Evolutionary conservation across 1,140 invertebrate species (phyloP), one percentile per base, ranked within the genome.

Genomic region (Drosophila tani): DNA sequence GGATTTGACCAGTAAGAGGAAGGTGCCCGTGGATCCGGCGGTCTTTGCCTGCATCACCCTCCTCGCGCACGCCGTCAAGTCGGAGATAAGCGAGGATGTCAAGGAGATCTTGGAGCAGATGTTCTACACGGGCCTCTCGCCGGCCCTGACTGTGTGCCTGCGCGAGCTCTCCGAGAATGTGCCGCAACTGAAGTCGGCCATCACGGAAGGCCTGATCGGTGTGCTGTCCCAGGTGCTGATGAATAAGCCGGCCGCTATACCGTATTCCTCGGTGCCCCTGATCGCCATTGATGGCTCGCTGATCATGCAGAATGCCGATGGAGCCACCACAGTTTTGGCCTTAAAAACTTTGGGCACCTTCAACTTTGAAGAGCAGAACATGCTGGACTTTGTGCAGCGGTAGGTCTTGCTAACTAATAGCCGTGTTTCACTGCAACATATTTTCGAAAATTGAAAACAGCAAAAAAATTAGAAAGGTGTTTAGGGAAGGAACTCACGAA

Each of bases 11-110:
- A 95, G 94, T 35, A 97, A 96, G 82, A 96, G 96, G 76, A 95
- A 96, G 60, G 93, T 95, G 12, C 93, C 93, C 50, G 94, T 98
- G 17, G 98, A 99, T 83, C 97, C 98, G 1, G 95, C 97, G 1
- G 96, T 99, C 29, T 99, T 99, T 93, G 96, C 97, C 14, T 99
- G 98, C 91, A 96, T 99, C n/a, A 98, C 98, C 38, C 94, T 99
- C 65, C 91, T 99, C 2, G 97, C 97, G 1, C 96, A 97, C 92
- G 97, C 98, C 11, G 96, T 98, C 0, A 96, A 96, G 71, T 95
- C 95, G 41, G 93, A 94, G 12, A 96, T 97, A 75, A 95, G 95
- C 4, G 93, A 93, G 56, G 97, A 99, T 86, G 96, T 99, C 0
- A 95, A 95, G 62, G 97, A 98, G 50, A 93, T 99, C 12, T 93